phyloP scores from a whole-genome alignment of 2,797 vertebrate genomes.

The Geotrypetes seraphini region DNA sequence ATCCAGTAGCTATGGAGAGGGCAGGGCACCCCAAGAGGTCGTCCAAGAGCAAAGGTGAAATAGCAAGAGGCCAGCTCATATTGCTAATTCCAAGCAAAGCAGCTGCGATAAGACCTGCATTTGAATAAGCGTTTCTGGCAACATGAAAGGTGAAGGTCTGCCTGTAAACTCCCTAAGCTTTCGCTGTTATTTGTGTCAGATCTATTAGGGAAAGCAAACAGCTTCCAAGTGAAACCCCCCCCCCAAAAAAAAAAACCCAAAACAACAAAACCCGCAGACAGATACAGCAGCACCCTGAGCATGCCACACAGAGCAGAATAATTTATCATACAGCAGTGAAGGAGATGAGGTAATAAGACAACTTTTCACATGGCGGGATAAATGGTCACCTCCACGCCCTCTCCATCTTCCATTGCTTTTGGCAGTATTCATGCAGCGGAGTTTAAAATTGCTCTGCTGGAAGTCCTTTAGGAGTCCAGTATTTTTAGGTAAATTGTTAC shows the following conservation, averaged over 20 bases:
- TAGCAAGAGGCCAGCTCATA: background rate
- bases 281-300: background rate
- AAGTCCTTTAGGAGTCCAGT: accelerated
- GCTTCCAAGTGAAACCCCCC: slow-evolving; percentile 1
- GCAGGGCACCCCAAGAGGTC: too few relatives aligned
- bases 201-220: slow-evolving; percentile 3
- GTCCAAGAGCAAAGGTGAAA: background rate
- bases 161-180: slow-evolving; percentile 3
- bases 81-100: background rate
- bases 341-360: background rate
- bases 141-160: slow-evolving; percentile 5
- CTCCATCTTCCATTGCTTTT: background rate
- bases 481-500: background rate
- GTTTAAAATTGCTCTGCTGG: background rate
- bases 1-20: too few relatives aligned
- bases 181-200: background rate
- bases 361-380: background rate
- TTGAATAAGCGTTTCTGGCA: slow-evolving; percentile 1
- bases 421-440: background rate
- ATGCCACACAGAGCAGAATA: background rate
- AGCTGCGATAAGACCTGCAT: background rate
- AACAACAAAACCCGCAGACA: background rate
- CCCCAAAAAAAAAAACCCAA: too few relatives aligned
- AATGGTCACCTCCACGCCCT: background rate
- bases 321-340: background rate